phyloP scores from a whole-genome alignment of 2,888 invertebrate species.

The Heteromyza rotundicornis region DNA sequence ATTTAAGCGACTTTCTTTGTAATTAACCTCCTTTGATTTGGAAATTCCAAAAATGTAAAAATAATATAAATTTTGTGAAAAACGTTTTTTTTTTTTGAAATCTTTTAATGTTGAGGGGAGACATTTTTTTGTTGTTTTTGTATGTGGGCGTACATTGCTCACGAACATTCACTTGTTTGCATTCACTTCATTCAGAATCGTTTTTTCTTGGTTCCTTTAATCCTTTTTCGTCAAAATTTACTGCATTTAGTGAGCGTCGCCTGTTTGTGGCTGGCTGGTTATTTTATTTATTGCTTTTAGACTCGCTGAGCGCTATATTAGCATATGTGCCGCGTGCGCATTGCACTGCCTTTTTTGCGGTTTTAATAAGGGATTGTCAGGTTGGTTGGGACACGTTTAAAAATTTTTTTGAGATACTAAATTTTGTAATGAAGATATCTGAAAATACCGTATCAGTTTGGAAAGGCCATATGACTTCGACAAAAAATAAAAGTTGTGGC shows the following conservation, averaged over 20 bases:
- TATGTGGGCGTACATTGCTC: too few species aligned
- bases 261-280: constrained; percentile 37
- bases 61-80: too few species aligned
- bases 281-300: constrained; percentile 41
- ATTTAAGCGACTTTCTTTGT: constrained; percentile 46
- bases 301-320: too few species aligned
- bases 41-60: not conserved
- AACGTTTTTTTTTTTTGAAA: not conserved
- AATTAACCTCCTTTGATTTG: constrained; percentile 41
- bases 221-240: constrained; percentile 33
- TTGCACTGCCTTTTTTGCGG: too few species aligned
- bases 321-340: constrained; percentile 37
- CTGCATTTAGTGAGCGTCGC: constrained; percentile 34
- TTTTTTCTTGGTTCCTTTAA: not conserved
- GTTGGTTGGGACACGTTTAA: constrained; percentile 14
- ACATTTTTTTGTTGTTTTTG: too few species aligned
- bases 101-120: too few species aligned
- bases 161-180: too few species aligned
- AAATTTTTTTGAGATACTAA: too few species aligned
- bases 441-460: too few species aligned
- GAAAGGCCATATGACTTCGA: too few species aligned
- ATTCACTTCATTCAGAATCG: not conserved
- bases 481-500: too few species aligned
- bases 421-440: too few species aligned
- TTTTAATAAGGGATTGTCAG: not conserved